Evolutionary conservation across 2,888 invertebrate species (phyloP), one percentile per base, ranked within the genome.

Genomic region (Sarcophaga caerulescens): DNA sequence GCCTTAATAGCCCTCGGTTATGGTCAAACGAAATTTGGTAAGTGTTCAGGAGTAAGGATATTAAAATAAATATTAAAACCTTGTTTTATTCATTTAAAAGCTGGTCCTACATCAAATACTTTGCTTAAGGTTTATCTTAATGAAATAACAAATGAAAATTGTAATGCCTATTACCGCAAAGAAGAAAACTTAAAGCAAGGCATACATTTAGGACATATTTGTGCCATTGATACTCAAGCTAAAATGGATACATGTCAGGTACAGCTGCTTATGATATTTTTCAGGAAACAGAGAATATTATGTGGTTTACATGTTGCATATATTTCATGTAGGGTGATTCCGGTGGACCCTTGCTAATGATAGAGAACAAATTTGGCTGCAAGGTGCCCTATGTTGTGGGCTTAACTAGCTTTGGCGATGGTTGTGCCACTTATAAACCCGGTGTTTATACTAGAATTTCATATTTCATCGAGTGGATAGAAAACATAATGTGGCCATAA

Each of bases 371-470:
- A 60, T 65, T 62, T 14, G 59, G 62, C 5, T 63, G 21, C 14
- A 8, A n/a, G 23, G 81, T 77, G 1, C 60, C 87, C 8, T 65
- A 78, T 59, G 19, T 84, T 17, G 81, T 84, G 52, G 87, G 87
- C 4, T 52, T 87, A 2, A 84, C 84, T 3, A 84, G 84, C 4
- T 87, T 84, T 66, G 87, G 87, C 12, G 68, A 74, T n/a, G 83
- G 78, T 4, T 87, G 85, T 81, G 81, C 76, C 4, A 59, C 74
- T 2, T 79, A 63, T 10, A 60, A 57, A 23, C 87, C 87, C 11
- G 75, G 85, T 52, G 80, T 87, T 35, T 87, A 87, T 69, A 87
- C 87, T n/a, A 75, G 85, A 73, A 63, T 87, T 25, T 85, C 81
- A 14, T 12, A 76, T 65, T 87, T 70, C 25, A 47, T 85, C 11